Conservation (phyloP, 2,113 vertebrate genomes). For the Noturus placidus region DNA sequence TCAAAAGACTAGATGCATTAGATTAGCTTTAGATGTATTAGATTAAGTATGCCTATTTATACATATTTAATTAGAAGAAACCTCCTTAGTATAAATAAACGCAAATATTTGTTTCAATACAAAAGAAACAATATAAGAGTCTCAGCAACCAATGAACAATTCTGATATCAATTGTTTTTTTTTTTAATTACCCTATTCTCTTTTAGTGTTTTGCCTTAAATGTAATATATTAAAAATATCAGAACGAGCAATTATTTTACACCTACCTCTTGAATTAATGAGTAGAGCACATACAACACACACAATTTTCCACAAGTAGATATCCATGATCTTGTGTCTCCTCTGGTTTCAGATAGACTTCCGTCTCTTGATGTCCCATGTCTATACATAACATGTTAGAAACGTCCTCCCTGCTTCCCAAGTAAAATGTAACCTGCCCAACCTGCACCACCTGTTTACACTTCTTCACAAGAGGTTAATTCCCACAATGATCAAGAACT, state of each 20-base stretch:
- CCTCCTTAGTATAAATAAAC: no score
- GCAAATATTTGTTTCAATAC: background rate
- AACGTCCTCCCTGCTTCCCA: background rate
- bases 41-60: no score
- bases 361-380: background rate
- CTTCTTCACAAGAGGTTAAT: background rate
- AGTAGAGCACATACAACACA: background rate
- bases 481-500: background rate
- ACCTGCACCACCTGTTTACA: background rate
- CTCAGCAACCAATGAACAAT: background rate
- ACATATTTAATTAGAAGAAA: no score
- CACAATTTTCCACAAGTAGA: background rate
- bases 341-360: background rate
- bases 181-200: background rate
- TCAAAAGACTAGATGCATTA: no score
- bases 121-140: background rate
- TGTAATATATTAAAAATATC: background rate
- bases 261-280: constrained; percentile 11
- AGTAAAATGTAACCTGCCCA: background rate
- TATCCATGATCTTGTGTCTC: background rate
- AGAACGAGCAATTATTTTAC: background rate
- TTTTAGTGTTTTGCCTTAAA: background rate
- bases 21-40: no score
- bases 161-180: background rate
- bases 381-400: background rate